Evolutionary conservation across 2,888 invertebrate genomes (phyloP).

Genomic region (Apeira syringaria): DNA sequence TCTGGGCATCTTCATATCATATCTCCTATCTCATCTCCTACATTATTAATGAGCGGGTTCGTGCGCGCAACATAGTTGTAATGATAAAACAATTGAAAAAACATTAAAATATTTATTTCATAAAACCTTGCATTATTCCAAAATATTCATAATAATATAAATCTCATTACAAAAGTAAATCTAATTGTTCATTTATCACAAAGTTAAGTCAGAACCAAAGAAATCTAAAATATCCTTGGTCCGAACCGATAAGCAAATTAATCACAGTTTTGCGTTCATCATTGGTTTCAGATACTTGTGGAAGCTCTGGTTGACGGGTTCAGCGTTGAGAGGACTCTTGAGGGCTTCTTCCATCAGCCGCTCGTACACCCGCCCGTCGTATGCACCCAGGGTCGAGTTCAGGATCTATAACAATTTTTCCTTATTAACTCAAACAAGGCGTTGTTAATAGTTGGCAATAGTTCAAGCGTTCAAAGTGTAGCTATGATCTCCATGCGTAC

Average conservation of each 20-base stretch:
- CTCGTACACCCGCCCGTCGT: constrained; percentile 93
- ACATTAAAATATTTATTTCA: no score
- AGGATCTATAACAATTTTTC: constrained; percentile 55
- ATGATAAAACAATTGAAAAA: no score
- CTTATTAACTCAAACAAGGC: no score
- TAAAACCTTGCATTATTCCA: no score
- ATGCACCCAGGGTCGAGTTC: constrained; percentile 89
- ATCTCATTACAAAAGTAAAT: not conserved
- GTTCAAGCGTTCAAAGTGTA: no score
- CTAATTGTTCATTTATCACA: constrained; percentile 4
- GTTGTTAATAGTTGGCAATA: no score
- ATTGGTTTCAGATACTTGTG: constrained; percentile 88
- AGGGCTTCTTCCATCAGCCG: constrained; percentile 90
- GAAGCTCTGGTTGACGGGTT: constrained; percentile 90
- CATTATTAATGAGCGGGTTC: no score
- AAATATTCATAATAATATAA: not conserved
- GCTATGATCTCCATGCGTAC: no score
- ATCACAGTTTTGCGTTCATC: constrained; percentile 86
- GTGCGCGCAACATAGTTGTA: no score
- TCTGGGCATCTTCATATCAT: no score
- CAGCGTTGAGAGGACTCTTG: constrained; percentile 91
- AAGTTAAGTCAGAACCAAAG: constrained; percentile 5
- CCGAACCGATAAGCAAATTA: not conserved
- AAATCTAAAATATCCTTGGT: no score
- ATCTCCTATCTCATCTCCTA: no score